Base-by-base conservation (phyloP, 92 coral and sea anemone genomes). In the Parazoanthus atlanticus region DNA sequence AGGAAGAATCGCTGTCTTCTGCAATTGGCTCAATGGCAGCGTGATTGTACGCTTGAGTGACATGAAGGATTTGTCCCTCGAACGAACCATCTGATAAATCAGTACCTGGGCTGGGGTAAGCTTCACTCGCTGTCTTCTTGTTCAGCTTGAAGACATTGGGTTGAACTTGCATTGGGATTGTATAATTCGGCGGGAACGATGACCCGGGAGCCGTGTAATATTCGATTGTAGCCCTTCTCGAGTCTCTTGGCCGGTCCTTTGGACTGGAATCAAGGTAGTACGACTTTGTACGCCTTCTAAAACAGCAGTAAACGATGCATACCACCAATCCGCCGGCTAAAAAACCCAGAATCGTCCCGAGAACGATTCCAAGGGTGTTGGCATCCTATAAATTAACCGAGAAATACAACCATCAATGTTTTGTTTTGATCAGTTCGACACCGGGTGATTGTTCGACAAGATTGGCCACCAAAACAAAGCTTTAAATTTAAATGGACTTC, bases 271-370 rank as follows among this genome's bases (percentile, higher is more conserved):
- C 88, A 16, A 90, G 89, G 26, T 76, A 54, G 76, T 90, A 93
- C 3, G 91, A 78, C 86, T 93, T 93, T 46, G 93, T 80, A 31
- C 91, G 89, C 90, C 74, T 93, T 19, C 92, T 86, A 21, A 90
- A 93, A 54, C 85, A 90, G 15, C 88, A 67, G 75, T 74, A 94
- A 0, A 86, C 90, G 32, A 89, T 8, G 28, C 96, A 87, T 3
- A 95, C 95, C 12, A 81, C 96, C 21, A 92, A 31, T 76, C 89
- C 98, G 6, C 98, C 98, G 33, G 91, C 93, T 36, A 95, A 77
- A 76, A 95, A 95, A 0, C 98, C 98, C 19, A 95, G 89, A 7
- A 95, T 88, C 25, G 96, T 88, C 13, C 98, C 98, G 5, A 95
- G 90, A 76, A 93, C 91, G 13, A 93, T 90, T 2, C 98, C 98